Base-by-base conservation (phyloP, 2,888 invertebrate species). In the Idaea dimidiata region DNA sequence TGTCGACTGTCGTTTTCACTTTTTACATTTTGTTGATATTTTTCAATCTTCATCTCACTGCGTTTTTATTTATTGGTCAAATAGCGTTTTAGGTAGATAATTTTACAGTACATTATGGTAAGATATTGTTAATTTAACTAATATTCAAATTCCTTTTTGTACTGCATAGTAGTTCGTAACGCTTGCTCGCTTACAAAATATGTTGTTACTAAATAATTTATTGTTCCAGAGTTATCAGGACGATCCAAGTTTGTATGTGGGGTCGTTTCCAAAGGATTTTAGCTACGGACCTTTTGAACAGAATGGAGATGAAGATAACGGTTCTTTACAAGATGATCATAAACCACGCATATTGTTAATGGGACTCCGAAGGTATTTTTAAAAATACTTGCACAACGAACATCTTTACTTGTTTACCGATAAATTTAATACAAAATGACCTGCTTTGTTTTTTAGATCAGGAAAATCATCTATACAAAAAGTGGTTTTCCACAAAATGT, bases 401-500 rank as follows among this genome's bases (percentile, higher is more conserved):
- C 17, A 55, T 61, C 33, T 58, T 58, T 18, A 54, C 16, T 16
- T 16, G 55, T 16, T 43, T 18, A 24, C 64, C 18, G 54, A 16
- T 32, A 16, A 57, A 56, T 57, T 17, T 64, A n/a, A 62, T 59
- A 62, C 57, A 24, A 54, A 57, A 61, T 57, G 17, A 31, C 14
- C 16, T 53, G 5, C 16, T 17, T 18, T 62, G 59, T 64, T 64
- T 94, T 94, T 70, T 82, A 97, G 99, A 85, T 99, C 99, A 79
- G 99, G 99, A 59, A 99, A 99, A 88, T 99, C 99, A 60, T 99
- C 99, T 0, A 99, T 99, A 80, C 98, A 99, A 84, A 99, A 99
- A 94, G 99, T 99, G 5, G 99, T 99, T n/a, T 99, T 99, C 86
- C 99, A 99, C 87, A 99, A 99, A 93, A 99, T 99, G 98, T 99